A percentile compares a stretch with the other conserved stretches of the same genome.
Evolutionary conservation across 2,888 invertebrate species (phyloP).

Genomic region (Nomada fabriciana): DNA sequence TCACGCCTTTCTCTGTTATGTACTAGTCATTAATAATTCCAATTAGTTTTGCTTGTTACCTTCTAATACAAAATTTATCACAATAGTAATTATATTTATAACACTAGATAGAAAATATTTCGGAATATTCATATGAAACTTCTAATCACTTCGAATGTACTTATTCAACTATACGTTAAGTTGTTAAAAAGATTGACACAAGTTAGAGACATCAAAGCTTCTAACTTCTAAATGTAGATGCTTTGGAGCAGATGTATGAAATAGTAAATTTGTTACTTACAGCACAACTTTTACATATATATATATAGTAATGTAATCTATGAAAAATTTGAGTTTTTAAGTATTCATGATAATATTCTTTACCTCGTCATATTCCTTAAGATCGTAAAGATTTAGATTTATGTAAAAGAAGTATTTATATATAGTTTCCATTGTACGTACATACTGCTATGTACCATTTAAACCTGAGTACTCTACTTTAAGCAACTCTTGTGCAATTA

Average conservation of each 20-base stretch:
- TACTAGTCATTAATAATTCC: slow-evolving; percentile 9
- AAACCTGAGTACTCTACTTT: slow-evolving; percentile 29
- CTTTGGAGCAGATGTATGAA: slow-evolving; percentile 8
- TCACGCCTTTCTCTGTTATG: neutral
- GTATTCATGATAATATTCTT: slow-evolving; percentile 15
- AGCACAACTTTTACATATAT: slow-evolving; percentile 8
- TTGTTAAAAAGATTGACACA: neutral
- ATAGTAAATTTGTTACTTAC: slow-evolving; percentile 8
- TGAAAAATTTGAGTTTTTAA: slow-evolving; percentile 1
- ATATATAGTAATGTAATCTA: slow-evolving; percentile 12
- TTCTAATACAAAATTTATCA: slow-evolving; percentile 51
- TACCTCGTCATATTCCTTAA: slow-evolving; percentile 4
- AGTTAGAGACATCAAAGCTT: slow-evolving; percentile 15
- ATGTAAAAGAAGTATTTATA: slow-evolving; percentile 25
- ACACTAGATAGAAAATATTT: slow-evolving; percentile 34
- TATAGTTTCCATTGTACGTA: slow-evolving; percentile 10
- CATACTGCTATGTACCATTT: slow-evolving; percentile 14
- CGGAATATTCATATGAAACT: slow-evolving; percentile 10
- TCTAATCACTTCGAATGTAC: slow-evolving; percentile 22
- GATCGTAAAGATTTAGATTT: slow-evolving; percentile 7
- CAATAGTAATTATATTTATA: slow-evolving; percentile 41
- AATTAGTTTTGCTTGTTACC: slow-evolving; percentile 21
- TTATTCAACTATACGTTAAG: slow-evolving; percentile 12
- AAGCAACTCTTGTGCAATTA: slow-evolving; percentile 41
- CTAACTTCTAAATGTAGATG: slow-evolving; percentile 13